Base-by-base conservation (phyloP, 2,113 vertebrate genomes). In the Phalacrocorax pelagicus region DNA sequence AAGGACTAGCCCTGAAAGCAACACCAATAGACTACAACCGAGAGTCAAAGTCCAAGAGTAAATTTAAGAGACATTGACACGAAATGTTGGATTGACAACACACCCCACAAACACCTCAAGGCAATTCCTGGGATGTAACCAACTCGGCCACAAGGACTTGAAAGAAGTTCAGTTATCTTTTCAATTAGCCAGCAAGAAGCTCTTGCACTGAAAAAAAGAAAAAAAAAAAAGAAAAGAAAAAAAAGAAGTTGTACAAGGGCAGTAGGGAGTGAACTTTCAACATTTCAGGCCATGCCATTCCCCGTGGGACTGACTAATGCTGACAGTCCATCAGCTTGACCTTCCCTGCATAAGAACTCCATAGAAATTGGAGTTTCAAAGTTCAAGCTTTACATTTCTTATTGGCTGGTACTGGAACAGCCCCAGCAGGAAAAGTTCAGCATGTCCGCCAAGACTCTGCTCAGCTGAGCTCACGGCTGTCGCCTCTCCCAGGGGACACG, bases 281-380 rank as follows among this genome's bases (percentile, higher is more conserved):
- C 84, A 69, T 95, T 94, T 90, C 87, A 74, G 88, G 75, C 54
- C 32, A 59, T 1, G 19, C 58, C 51, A 11, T 71, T 95, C 85
- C 85, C 70, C 5, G 2, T 17, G 80, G 82, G 84, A 94, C 94
- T 81, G 92, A 87, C 88, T 96, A 89, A 95, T 92, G 70, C 88
- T 97, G 90, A 96, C 91, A 92, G 87, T 66, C 86, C 71, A 86
- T 78, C 90, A 93, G 82, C 66, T 66, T 95, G 94, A 94, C 91
- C 89, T 94, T 89, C 69, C 84, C 73, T 29, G 57, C 20, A 26
- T 36, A 75, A 92, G 82, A 26, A 71, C 21, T 88, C 65, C 38
- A 40, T 71, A 69, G 6, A 11, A 94, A 90, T 1, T 32, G 38
- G 54, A 34, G 54, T 92, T 55, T 80, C 20, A 91, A 97, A 96